phyloP scores from a whole-genome alignment of 2,888 invertebrate species.

The Tiliacea aurago region DNA sequence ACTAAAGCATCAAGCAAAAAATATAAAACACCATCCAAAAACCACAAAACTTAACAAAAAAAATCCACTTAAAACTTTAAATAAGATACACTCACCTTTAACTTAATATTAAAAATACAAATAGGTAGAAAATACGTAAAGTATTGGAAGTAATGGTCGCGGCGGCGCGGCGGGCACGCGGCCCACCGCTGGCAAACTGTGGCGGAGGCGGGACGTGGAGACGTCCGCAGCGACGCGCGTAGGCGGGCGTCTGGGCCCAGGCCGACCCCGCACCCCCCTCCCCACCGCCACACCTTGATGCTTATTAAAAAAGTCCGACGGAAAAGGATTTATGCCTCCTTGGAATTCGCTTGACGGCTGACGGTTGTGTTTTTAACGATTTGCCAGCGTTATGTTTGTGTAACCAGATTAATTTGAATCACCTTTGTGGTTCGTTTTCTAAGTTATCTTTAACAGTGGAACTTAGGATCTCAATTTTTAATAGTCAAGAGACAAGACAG shows the following conservation, averaged over 20 bases:
- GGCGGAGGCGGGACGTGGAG: constrained; percentile 76
- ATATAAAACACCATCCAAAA: constrained; percentile 19
- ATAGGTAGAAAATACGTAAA: constrained; percentile 67
- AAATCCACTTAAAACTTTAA: constrained; percentile 15
- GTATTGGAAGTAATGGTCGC: constrained; percentile 45
- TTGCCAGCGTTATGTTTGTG: constrained; percentile 39
- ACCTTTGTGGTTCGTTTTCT: not conserved
- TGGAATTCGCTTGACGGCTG: constrained; percentile 58
- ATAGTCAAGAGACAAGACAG: not conserved
- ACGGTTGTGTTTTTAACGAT: constrained; percentile 63
- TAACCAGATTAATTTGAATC: constrained; percentile 1
- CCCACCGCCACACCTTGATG: constrained; percentile 71
- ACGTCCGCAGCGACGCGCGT: constrained; percentile 86
- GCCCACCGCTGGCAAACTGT: constrained; percentile 89
- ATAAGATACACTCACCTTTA: constrained; percentile 66
- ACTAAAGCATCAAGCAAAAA: constrained; percentile 28
- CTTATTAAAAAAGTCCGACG: constrained; percentile 73
- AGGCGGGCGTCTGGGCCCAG: constrained; percentile 83
- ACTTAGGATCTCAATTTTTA: not conserved
- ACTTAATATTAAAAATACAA: constrained; percentile 64
- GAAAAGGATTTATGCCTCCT: constrained; percentile 72
- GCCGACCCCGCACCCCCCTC: constrained; percentile 30
- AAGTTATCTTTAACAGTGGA: not conserved
- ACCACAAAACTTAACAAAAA: not conserved
- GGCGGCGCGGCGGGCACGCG: constrained; percentile 83